phyloP scores from a whole-genome alignment of 2,113 vertebrate genomes.

The Stictonetta naevosa region DNA sequence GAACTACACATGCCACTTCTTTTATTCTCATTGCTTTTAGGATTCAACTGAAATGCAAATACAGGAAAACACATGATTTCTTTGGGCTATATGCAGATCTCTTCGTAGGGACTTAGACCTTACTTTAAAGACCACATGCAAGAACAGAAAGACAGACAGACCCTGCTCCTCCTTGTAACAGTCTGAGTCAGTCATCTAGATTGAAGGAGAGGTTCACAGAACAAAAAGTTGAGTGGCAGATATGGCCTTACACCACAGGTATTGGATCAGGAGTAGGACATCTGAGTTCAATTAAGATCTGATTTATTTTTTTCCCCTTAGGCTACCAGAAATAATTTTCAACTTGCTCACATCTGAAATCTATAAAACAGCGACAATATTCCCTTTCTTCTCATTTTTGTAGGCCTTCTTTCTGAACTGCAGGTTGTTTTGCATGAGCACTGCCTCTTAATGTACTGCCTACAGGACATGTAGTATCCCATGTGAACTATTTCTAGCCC shows the following conservation, averaged over 20 bases:
- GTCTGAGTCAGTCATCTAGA: neutral
- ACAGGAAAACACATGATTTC: neutral
- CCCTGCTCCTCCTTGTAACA: neutral
- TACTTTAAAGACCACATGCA: rapidly evolving
- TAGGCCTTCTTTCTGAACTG: neutral
- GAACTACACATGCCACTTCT: neutral
- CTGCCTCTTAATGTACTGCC: neutral
- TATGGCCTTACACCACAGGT: neutral
- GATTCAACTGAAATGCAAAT: neutral
- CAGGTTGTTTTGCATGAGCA: neutral
- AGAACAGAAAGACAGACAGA: neutral
- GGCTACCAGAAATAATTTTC: neutral
- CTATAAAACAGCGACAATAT: neutral
- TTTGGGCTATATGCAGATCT: neutral
- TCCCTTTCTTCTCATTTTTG: neutral
- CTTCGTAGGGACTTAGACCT: neutral
- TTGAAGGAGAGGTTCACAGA: neutral
- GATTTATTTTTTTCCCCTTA: neutral
- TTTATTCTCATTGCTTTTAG: neutral
- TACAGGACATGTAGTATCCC: neutral
- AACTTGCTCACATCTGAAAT: neutral
- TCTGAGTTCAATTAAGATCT: neutral
- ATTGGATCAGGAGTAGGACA: neutral
- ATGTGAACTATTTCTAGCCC: neutral
- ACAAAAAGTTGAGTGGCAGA: neutral